phyloP scores from a whole-genome alignment of 2,113 vertebrate genomes.

The Cyanocitta stelleri region DNA sequence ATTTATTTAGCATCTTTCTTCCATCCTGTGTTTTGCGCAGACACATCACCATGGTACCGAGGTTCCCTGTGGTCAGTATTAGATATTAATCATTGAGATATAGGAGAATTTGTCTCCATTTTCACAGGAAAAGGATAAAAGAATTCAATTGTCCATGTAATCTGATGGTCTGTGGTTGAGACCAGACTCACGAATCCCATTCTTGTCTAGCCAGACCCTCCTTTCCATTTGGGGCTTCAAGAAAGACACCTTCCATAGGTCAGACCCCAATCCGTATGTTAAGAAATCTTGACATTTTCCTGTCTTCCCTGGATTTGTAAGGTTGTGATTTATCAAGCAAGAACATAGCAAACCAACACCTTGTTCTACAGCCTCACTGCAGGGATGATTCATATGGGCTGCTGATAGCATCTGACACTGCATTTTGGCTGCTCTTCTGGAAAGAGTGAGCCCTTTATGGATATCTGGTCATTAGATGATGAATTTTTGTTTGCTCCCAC shows the following conservation, averaged over 20 bases:
- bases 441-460: neutral
- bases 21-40: neutral
- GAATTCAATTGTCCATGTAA: neutral
- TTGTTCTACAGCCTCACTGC: neutral
- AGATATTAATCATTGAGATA: neutral
- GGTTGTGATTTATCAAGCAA: neutral
- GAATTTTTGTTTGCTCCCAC: constrained; percentile 4
- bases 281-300: neutral
- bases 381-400: neutral
- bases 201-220: neutral
- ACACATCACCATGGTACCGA: neutral
- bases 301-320: neutral
- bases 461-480: constrained; percentile 6
- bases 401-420: neutral
- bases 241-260: neutral
- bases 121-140: neutral
- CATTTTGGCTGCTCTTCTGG: neutral
- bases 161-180: neutral
- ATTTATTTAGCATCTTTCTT: neutral
- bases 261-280: neutral
- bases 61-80: neutral
- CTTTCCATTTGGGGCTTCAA: neutral
- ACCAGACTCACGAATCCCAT: too few species aligned
- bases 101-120: neutral
- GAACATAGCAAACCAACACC: neutral